Base-by-base conservation (phyloP, 2,113 vertebrate species). In the Corydoras maculifer region DNA sequence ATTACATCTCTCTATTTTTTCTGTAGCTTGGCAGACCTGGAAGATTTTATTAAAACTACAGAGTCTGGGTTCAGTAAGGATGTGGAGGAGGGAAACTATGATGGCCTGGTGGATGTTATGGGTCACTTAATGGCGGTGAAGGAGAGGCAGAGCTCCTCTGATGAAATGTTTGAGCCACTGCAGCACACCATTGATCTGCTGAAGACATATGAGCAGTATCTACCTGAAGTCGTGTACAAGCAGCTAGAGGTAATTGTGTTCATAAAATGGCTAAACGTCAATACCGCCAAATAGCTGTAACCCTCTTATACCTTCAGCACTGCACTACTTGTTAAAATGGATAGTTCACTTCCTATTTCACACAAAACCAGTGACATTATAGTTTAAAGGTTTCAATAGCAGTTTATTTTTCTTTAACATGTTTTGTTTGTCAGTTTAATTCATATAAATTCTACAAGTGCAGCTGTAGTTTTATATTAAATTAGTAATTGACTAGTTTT, bases 121-220 rank as follows among this genome's bases (percentile, higher is more conserved):
- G 91, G 90, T 74, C 90, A 94, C 49, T 88, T 99, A n/a, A 78
- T 92, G 86, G 90, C 93, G 0, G 82, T 97, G 29, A 98, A 95
- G 77, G 93, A 96, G 29, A 88, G 92, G 14, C 93, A 91, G n/a
- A 80, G 63, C 25, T 76, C 66, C 75, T 92, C 93, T 0, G 91
- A 98, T 69, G 87, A 88, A 76, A 92, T 98, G 92, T 98, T 99
- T 81, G 94, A 96, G 78, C 94, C 94, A 10, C 80, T 99, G 70
- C 92, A 91, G 74, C 90, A 96, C 73, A 98, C 92, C 8, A 87
- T 95, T 0, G 88, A 93, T 32, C 83, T 99, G 57, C 87, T 99
- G 78, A 95, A 88, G 82, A 79, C 73, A 0, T 97, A 98, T 0
- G 90, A 92, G 53, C 96, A 98, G 72, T 90, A 95, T 53, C 82